These are phyloP conservation scores for Drosophila nikananu DNA, from an alignment of 1,140 invertebrate genomes.

Conservation along the genomic window DNA sequence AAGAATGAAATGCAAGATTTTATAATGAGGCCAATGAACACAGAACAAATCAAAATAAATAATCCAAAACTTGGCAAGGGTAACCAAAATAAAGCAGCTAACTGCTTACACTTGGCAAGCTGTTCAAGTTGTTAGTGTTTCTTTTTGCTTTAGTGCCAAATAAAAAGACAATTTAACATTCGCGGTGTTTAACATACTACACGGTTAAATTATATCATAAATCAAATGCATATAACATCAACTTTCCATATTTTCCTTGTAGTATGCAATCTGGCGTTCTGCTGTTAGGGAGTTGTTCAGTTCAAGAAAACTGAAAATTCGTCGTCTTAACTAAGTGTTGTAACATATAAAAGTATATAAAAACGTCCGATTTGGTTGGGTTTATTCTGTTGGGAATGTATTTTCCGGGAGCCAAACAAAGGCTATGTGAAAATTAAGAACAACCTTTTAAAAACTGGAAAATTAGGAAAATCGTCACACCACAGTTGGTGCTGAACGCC, in stretches of 20 bases:
- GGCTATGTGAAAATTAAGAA: too few species aligned
- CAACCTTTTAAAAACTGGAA: too few species aligned
- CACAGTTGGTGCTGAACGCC: too few species aligned
- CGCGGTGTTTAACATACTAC: conserved; percentile 68
- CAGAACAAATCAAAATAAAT: conserved; percentile 37
- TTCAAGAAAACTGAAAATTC: too few species aligned
- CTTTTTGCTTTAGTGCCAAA: conserved; percentile 21
- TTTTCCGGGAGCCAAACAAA: too few species aligned
- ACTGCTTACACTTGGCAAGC: conserved; percentile 47
- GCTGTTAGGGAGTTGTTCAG: not conserved
- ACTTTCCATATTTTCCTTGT: conserved; percentile 5
- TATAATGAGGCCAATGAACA: not conserved
- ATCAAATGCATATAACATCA: conserved; percentile 53
- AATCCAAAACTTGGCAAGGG: conserved; percentile 57
- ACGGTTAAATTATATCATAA: conserved; percentile 74
- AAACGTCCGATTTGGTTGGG: too few species aligned
- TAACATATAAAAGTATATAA: too few species aligned
- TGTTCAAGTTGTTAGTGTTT: conserved; percentile 50
- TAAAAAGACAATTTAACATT: conserved; percentile 71
- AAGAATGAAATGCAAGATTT: not conserved
- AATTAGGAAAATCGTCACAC: too few species aligned
- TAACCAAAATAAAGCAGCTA: conserved; percentile 47
- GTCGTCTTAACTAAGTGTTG: too few species aligned
- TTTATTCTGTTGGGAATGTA: too few species aligned
- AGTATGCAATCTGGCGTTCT: not conserved